A percentile compares a stretch with the other conserved stretches of the same genome.
phyloP scores from a whole-genome alignment of 2,888 invertebrate genomes.

The Tenthredo mesomela region DNA sequence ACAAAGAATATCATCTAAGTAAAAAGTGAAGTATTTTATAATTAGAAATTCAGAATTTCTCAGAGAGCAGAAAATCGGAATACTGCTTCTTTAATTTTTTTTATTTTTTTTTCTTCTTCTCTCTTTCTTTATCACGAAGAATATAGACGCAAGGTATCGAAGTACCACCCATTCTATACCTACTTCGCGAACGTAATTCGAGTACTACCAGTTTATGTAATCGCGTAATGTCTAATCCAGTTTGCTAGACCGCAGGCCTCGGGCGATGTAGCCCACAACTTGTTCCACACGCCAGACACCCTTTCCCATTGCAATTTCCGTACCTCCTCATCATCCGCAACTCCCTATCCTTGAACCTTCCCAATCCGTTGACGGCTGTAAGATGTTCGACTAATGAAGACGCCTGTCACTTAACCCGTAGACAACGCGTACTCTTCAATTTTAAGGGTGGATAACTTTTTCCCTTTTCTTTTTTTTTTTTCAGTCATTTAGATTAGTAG shows the following conservation, averaged over 20 bases:
- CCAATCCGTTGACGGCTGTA: conserved; percentile 12
- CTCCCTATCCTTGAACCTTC: neutral
- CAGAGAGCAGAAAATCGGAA: neutral
- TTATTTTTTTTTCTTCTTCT: neutral
- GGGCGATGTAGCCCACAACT: conserved; percentile 32
- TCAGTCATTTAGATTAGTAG: neutral
- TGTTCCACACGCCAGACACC: conserved; percentile 42
- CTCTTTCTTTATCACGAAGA: neutral
- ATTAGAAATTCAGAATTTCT: neutral
- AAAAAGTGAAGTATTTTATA: neutral
- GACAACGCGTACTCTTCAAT: neutral
- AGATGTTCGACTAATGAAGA: conserved; percentile 31
- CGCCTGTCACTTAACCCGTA: conserved; percentile 28
- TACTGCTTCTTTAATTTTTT: neutral
- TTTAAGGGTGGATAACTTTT: neutral
- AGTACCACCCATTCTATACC: neutral
- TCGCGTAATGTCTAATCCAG: conserved; percentile 44
- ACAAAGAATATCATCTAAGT: neutral
- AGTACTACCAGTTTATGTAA: conserved; percentile 23
- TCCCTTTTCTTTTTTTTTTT: neutral
- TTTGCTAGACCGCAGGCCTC: conserved; percentile 37
- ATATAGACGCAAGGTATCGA: neutral
- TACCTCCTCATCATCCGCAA: neutral
- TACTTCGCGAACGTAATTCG: conserved; percentile 28
- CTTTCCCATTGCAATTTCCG: conserved; percentile 1